Percentiles rank a stretch among this genome's conserved stretches.
Conservation (phyloP, 2,888 invertebrate genomes). For the Caradrina kadenii region DNA sequence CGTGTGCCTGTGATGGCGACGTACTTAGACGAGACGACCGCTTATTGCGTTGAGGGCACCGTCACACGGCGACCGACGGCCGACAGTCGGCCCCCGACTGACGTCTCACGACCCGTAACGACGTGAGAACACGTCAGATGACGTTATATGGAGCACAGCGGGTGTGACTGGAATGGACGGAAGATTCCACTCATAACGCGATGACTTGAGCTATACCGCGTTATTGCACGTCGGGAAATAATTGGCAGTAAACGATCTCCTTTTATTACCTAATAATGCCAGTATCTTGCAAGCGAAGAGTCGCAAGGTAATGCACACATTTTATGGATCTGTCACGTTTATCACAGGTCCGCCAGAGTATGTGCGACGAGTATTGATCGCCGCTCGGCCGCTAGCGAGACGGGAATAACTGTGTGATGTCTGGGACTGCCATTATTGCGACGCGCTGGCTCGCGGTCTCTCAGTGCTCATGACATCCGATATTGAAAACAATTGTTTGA, state of each 20-base stretch:
- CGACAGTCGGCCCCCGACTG: no score
- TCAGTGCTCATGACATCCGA: not conserved
- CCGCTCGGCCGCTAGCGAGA: slow-evolving; percentile 8
- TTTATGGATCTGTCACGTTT: not conserved
- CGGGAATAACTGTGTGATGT: slow-evolving; percentile 35
- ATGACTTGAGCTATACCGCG: not conserved
- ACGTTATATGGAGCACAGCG: slow-evolving; percentile 10
- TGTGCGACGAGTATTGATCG: slow-evolving; percentile 41
- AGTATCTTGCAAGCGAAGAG: not conserved
- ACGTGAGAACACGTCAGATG: slow-evolving; percentile 13
- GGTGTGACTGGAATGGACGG: slow-evolving; percentile 6
- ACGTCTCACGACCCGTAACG: not conserved
- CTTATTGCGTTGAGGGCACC: slow-evolving; percentile 2
- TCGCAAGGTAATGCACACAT: slow-evolving; percentile 11
- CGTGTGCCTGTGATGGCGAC: not conserved
- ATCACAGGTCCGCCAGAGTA: slow-evolving; percentile 18
- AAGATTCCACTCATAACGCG: slow-evolving; percentile 15
- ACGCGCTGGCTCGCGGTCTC: slow-evolving; percentile 6
- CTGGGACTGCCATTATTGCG: slow-evolving; percentile 19
- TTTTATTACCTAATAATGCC: not conserved
- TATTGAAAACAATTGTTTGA: not conserved
- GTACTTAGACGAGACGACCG: not conserved
- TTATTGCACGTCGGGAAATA: slow-evolving; percentile 5
- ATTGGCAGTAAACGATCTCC: not conserved
- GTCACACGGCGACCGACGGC: not conserved